Evolutionary conservation across 2,113 vertebrate genomes (phyloP), one percentile per base, ranked within the genome.

Genomic region (Triplophysa siluroides): DNA sequence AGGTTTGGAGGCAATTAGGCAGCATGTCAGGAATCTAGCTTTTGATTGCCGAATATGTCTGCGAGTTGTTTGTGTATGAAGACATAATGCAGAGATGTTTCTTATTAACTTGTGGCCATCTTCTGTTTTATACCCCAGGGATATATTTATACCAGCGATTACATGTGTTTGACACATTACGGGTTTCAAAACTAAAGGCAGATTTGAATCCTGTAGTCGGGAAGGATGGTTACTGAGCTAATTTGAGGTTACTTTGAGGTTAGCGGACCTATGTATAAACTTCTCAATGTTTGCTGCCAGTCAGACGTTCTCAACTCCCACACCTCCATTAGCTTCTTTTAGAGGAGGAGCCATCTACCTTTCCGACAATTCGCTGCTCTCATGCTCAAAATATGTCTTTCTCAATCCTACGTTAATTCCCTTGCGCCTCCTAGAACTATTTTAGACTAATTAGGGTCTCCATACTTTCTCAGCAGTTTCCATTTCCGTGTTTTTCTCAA

Each of bases 381-480:
- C 69, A 19, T 45, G 66, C 77, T 76, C 43, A 50, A 73, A 66
- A 50, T 78, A 67, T 67, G 76, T 71, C 43, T 58, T 76, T 13
- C 63, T 43, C 14, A 29, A 23, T 63, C 69, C 76, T 41, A 78
- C 77, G 61, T 24, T 41, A 63, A 69, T 47, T 68, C 65, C 71
- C 65, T 12, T 14, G 45, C 16, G 71, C 14, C 65, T 68, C 54
- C 23, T 16, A 75, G 56, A 63, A 43, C 83, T 78, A 47, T 84
- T 83, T 83, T 83, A 80, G 70, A 80, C 68, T 84, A 84, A 84
- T 84, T 84, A 81, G 76, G 43, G 69, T 84, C 38, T 24, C 16
- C 24, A 26, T 45, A 29, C 50, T 68, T 81, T 63, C 26, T 18
- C 26, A 14, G 47, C 64, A 24, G 21, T 67, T 52, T 29, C 58